Evolutionary conservation across 1,140 invertebrate species (phyloP).

Genomic region (Cydia amplana): DNA sequence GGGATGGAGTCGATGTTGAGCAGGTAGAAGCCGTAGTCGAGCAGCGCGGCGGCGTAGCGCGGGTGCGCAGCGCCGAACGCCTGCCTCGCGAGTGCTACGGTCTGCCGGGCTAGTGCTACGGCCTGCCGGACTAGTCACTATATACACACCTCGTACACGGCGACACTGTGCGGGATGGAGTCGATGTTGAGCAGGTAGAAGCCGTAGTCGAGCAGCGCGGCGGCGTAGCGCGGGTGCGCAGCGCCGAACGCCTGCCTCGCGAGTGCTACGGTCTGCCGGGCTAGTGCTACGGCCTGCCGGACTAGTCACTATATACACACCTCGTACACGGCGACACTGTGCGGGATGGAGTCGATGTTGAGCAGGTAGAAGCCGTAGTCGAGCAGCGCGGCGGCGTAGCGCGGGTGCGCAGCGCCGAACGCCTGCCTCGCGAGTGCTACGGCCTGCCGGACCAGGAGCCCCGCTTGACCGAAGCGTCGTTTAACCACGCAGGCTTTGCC

Average conservation of each 20-base stretch:
- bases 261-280: not conserved
- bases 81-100: not conserved
- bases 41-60: conserved; percentile 84
- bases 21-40: conserved; percentile 94
- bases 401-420: conserved; percentile 87
- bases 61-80: conserved; percentile 51
- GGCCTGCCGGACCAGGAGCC: conserved; percentile 89
- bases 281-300: not conserved
- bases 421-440: conserved; percentile 85
- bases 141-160: not conserved
- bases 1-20: conserved; percentile 91
- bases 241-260: not conserved
- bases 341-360: conserved; percentile 91
- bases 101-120: not conserved
- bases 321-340: conserved; percentile 91
- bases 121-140: not conserved
- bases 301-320: conserved; percentile 59
- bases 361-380: conserved; percentile 95
- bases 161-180: not conserved
- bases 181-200: conserved; percentile 1
- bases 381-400: conserved; percentile 89
- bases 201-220: too few relatives aligned
- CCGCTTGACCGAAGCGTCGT: conserved; percentile 89
- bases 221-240: not conserved
- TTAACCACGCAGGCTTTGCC: conserved; percentile 93